These are phyloP conservation scores for Mesocricetus auratus DNA, from an alignment of 2,113 vertebrate genomes.

Conservation along the genomic window DNA sequence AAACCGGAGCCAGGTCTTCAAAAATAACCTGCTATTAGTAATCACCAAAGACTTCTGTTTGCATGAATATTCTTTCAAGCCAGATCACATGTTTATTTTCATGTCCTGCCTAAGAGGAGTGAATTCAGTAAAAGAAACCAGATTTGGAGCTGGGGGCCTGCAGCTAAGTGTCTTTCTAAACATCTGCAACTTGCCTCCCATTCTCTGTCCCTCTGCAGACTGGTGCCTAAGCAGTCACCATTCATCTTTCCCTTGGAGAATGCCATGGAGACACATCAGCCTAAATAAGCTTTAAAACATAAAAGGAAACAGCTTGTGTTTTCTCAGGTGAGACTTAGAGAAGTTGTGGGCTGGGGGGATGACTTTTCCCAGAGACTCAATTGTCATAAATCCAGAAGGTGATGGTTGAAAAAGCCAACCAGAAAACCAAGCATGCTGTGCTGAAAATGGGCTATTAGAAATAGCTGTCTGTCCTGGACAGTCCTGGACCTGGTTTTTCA, in stretches of 20 bases:
- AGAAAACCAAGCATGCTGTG: neutral
- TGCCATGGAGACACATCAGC: neutral
- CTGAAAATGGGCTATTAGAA: neutral
- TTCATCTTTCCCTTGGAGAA: neutral
- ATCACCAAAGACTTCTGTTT: neutral
- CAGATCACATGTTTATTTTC: neutral
- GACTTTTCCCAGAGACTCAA: conserved; percentile 1
- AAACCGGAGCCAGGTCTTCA: neutral
- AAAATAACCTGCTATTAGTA: neutral
- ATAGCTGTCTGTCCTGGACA: neutral
- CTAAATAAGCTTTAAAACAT: conserved; percentile 6
- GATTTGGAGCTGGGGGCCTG: neutral
- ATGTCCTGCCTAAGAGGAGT: neutral
- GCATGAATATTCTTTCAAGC: neutral
- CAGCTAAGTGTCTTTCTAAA: neutral
- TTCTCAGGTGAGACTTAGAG: conserved; percentile 4
- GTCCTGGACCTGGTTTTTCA: neutral
- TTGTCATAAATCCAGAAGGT: conserved; percentile 14
- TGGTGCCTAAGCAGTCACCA: neutral
- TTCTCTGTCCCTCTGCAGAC: neutral
- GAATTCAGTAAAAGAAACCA: neutral
- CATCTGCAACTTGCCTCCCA: neutral
- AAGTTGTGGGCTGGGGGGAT: neutral
- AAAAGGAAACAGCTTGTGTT: neutral
- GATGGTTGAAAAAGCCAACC: neutral